Conservation (phyloP, 2,797 vertebrate species). For the Coendou prehensilis region DNA sequence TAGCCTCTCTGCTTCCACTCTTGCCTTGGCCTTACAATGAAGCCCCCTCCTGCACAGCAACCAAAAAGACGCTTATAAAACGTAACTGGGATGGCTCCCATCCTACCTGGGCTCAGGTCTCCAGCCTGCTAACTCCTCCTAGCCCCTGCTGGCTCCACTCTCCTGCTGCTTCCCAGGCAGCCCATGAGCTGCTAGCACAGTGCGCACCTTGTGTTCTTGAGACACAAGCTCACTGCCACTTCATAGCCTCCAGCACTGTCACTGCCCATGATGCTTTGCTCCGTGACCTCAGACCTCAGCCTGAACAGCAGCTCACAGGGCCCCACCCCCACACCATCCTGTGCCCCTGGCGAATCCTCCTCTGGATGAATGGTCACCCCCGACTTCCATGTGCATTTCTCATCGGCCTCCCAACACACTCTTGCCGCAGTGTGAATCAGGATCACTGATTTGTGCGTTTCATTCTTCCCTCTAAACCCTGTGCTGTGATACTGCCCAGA, state of each 20-base stretch:
- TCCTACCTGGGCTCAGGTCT: not conserved
- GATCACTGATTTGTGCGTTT: not conserved
- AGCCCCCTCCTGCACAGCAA: not conserved
- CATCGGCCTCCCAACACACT: not conserved
- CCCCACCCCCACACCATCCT: not conserved
- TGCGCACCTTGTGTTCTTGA: not conserved
- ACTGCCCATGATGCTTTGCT: not conserved
- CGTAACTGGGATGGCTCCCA: not conserved
- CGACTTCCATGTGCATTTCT: not conserved
- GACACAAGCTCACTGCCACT: not conserved
- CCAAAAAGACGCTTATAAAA: not conserved
- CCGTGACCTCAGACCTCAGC: not conserved
- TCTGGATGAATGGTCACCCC: not conserved
- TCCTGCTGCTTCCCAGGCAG: not conserved
- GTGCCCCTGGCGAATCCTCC: not conserved
- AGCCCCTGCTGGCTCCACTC: not conserved
- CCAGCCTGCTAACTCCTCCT: not conserved
- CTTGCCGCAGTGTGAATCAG: not conserved
- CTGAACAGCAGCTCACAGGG: not conserved
- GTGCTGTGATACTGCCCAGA: not conserved
- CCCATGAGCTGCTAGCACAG: not conserved
- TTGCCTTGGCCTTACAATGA: not conserved
- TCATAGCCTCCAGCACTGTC: rapidly evolving
- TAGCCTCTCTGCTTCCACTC: not conserved
- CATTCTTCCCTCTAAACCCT: constrained; percentile 21